Conservation (phyloP, 2,797 vertebrate genomes). For the Smutsia temminckii region DNA sequence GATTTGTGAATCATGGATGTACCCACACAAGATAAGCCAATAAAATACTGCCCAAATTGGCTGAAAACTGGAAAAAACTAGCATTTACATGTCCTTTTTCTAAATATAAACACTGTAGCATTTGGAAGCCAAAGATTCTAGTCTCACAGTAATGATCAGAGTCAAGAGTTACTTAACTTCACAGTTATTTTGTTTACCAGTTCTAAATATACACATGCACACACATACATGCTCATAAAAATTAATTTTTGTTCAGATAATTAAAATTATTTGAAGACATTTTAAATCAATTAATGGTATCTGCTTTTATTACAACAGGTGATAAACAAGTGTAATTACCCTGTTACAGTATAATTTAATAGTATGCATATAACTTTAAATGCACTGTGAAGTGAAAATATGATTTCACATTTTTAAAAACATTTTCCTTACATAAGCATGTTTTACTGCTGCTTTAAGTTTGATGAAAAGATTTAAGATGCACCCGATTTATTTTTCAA, state of each 20-base stretch:
- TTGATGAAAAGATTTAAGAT: constrained; percentile 55
- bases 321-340: background rate
- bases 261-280: background rate
- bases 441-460: constrained; percentile 48
- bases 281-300: constrained; percentile 37
- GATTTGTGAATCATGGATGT: background rate
- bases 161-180: constrained; percentile 17
- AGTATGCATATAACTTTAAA: background rate
- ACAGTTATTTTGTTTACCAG: constrained; percentile 15
- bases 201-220: background rate
- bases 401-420: constrained; percentile 55
- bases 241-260: constrained; percentile 19
- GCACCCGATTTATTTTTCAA: constrained; percentile 60
- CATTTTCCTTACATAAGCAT: constrained; percentile 30
- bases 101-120: background rate
- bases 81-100: background rate
- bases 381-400: constrained; percentile 8
- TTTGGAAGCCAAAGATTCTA: background rate
- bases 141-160: background rate
- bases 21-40: background rate
- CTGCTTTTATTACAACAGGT: background rate
- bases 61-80: background rate
- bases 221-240: background rate
- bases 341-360: background rate
- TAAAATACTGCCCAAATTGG: background rate